A percentile compares a stretch with the other conserved stretches of the same genome.
These are phyloP conservation scores for Pluvialis apricaria DNA, from an alignment of 2,113 vertebrate species.

Conservation along the genomic window DNA sequence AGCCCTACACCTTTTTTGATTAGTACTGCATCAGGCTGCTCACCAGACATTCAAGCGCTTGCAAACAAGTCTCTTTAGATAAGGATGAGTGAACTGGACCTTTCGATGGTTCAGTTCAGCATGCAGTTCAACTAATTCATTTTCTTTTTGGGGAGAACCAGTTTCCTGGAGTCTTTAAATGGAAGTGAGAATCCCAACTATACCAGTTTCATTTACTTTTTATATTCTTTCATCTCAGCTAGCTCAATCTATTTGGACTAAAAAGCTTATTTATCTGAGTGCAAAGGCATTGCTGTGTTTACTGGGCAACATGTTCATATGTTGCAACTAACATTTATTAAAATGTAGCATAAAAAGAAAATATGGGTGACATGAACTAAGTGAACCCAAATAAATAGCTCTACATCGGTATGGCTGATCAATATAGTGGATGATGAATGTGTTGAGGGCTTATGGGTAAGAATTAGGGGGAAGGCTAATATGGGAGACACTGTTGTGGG, in stretches of 20 bases:
- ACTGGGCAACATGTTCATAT: neutral
- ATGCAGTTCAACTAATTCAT: neutral
- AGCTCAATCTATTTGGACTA: neutral
- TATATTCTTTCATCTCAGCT: neutral
- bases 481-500: too few relatives aligned
- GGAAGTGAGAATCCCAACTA: neutral
- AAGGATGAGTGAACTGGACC: neutral
- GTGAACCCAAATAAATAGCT: neutral
- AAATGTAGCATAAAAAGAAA: neutral
- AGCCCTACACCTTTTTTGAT: conserved; percentile 42
- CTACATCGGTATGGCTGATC: neutral
- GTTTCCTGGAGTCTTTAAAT: neutral
- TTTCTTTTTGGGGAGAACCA: neutral
- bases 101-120: neutral
- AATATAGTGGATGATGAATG: too few relatives aligned
- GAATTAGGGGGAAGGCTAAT: too few relatives aligned
- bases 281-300: neutral
- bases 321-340: neutral
- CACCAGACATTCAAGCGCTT: conserved; percentile 24
- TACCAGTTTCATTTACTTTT: neutral
- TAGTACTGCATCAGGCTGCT: conserved; percentile 22
- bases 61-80: conserved; percentile 21
- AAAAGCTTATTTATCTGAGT: neutral
- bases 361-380: neutral
- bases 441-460: too few relatives aligned